These are phyloP conservation scores for Drosophila sproati DNA, from an alignment of 1,140 invertebrate genomes.

Conservation along the genomic window DNA sequence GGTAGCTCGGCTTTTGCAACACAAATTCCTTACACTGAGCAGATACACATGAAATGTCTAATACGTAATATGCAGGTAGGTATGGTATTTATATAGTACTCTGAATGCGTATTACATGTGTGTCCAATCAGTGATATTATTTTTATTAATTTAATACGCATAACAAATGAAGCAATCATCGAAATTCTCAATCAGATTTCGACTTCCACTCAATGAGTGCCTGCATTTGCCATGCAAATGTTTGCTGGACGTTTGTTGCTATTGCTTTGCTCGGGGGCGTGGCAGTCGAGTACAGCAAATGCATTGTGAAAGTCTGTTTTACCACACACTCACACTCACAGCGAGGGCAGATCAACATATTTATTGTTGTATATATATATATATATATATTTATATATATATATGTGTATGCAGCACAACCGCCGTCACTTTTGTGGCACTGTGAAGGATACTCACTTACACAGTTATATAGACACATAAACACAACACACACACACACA, in stretches of 20 bases:
- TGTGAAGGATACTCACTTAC: conserved; percentile 29
- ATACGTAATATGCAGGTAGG: neutral
- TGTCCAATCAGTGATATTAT: neutral
- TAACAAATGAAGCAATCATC: conserved; percentile 33
- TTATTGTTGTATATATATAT: too few relatives aligned
- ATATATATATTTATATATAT: neutral
- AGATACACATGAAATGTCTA: neutral
- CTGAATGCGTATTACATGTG: neutral
- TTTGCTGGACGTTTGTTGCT: conserved; percentile 38
- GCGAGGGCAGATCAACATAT: conserved; percentile 58
- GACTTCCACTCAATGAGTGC: conserved; percentile 1
- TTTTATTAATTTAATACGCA: conserved; percentile 26
- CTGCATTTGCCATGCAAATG: conserved; percentile 58
- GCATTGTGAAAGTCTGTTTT: conserved; percentile 71
- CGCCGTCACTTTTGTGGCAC: conserved; percentile 29
- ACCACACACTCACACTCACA: conserved; percentile 23
- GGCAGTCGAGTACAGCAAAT: conserved; percentile 38
- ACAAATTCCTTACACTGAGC: neutral
- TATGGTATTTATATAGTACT: neutral
- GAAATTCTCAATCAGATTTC: conserved; percentile 37
- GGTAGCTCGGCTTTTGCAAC: too few relatives aligned
- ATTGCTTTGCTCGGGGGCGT: conserved; percentile 14
- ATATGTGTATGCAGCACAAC: conserved; percentile 14
- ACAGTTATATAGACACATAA: conserved; percentile 12
- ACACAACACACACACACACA: conserved; percentile 4